A percentile compares a stretch with the other conserved stretches of the same genome.
Evolutionary conservation across 2,888 invertebrate species (phyloP).

Genomic region (Idaea straminata): DNA sequence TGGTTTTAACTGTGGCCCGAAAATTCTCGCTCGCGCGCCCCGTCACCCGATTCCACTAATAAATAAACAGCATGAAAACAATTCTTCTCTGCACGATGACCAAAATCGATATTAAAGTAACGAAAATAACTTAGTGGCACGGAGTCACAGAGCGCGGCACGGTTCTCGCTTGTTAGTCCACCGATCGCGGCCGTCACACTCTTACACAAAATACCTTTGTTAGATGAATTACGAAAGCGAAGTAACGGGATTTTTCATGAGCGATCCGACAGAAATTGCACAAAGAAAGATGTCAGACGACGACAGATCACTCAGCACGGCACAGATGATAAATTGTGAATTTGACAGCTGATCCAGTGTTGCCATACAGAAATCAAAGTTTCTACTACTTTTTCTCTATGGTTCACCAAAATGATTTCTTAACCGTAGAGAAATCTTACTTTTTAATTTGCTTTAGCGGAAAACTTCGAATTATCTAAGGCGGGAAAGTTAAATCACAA

Average conservation of each 20-base stretch:
- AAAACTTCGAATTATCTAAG: no score
- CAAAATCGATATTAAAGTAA: slow-evolving; percentile 71
- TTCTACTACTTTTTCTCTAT: no score
- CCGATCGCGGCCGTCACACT: slow-evolving; percentile 53
- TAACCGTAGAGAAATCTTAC: no score
- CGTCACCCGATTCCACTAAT: slow-evolving; percentile 60
- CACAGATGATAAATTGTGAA: slow-evolving; percentile 39
- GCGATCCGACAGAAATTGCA: slow-evolving; percentile 63
- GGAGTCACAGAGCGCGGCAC: slow-evolving; percentile 50
- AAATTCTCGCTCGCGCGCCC: slow-evolving; percentile 61
- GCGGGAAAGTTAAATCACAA: no score
- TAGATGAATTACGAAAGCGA: slow-evolving; percentile 71
- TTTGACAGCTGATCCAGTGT: not conserved
- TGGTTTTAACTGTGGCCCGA: slow-evolving; percentile 67
- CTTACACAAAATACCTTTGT: slow-evolving; percentile 67
- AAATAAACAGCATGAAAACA: slow-evolving; percentile 72
- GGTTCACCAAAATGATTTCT: no score
- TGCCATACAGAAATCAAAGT: not conserved
- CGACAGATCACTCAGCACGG: slow-evolving; percentile 15
- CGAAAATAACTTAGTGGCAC: slow-evolving; percentile 55
- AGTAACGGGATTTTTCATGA: slow-evolving; percentile 75
- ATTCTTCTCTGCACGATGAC: slow-evolving; percentile 53
- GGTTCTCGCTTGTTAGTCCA: slow-evolving; percentile 47
- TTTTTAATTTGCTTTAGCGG: no score
- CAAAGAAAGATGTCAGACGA: slow-evolving; percentile 68